A percentile compares a stretch with the other conserved stretches of the same genome.
These are phyloP conservation scores for Rhabdophis nuchalis DNA, from an alignment of 2,797 vertebrate genomes.

Conservation along the genomic window DNA sequence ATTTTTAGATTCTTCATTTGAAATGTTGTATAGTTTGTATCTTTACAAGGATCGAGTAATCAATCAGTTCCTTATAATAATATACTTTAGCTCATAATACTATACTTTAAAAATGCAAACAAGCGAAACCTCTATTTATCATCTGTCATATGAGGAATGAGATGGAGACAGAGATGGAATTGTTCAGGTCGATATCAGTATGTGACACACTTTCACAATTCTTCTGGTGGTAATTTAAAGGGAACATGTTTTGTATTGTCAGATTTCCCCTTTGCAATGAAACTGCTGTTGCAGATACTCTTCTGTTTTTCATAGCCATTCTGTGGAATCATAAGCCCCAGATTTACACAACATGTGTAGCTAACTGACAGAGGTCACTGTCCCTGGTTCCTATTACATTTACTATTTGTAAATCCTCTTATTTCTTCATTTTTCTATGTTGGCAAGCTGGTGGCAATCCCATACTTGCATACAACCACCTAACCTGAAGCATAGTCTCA, in stretches of 20 bases:
- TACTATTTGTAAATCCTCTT: neutral
- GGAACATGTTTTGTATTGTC: neutral
- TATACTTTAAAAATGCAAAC: neutral
- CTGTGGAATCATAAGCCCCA: neutral
- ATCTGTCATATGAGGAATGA: neutral
- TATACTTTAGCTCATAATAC: neutral
- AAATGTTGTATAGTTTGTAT: neutral
- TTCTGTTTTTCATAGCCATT: neutral
- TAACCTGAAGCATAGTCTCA: neutral
- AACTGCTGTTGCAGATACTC: neutral
- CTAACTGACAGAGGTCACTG: neutral
- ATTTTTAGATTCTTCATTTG: constrained; percentile 23
- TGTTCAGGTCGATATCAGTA: neutral
- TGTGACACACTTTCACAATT: neutral
- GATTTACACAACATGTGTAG: neutral
- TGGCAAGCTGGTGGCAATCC: neutral
- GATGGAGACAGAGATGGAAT: neutral
- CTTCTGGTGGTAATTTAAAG: neutral
- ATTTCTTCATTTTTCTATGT: neutral
- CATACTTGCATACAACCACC: neutral
- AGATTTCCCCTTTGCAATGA: neutral
- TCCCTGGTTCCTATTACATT: neutral
- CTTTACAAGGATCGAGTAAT: neutral
- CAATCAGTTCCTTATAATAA: neutral
- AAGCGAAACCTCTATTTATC: neutral